Percentiles rank a stretch among this genome's conserved stretches.
These are phyloP conservation scores for Corythoichthys haematopterus DNA, from an alignment of 2,113 vertebrate species.

Conservation along the genomic window DNA sequence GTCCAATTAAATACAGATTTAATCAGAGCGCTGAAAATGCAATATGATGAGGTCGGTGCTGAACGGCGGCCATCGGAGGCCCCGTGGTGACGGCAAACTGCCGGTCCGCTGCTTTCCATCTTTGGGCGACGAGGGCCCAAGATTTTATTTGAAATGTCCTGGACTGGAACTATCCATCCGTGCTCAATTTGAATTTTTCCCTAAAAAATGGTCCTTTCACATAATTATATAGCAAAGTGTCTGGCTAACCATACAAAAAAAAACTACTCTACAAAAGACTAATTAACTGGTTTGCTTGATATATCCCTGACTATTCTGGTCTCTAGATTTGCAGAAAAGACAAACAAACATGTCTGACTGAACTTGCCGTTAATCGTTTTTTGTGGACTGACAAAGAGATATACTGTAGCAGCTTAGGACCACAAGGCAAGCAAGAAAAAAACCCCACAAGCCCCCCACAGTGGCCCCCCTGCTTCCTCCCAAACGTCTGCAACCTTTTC, in stretches of 20 bases:
- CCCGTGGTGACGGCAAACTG: neutral
- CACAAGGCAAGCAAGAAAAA: conserved; percentile 1
- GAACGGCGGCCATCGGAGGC: conserved; percentile 32
- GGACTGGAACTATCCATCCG: conserved; percentile 12
- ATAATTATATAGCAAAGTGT: neutral
- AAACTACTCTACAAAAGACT: too few relatives aligned
- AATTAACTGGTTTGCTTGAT: too few relatives aligned
- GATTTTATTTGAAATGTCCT: conserved; percentile 30
- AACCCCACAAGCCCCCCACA: neutral
- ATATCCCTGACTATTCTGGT: too few relatives aligned
- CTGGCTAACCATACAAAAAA: too few relatives aligned
- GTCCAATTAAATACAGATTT: conserved; percentile 79
- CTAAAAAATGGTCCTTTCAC: conserved; percentile 14
- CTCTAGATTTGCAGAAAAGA: too few relatives aligned
- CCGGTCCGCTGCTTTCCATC: conserved; percentile 22
- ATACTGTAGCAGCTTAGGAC: conserved; percentile 10
- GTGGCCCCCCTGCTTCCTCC: conserved; percentile 21
- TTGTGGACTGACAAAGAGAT: conserved; percentile 26
- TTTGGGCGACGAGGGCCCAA: neutral
- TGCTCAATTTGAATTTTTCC: conserved; percentile 19
- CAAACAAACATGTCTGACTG: too few relatives aligned
- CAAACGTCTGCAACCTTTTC: conserved; percentile 59
- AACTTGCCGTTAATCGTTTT: conserved; percentile 19
- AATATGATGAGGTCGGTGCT: conserved; percentile 51
- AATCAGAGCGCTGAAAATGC: conserved; percentile 68